phyloP scores from a whole-genome alignment of 1,140 invertebrate genomes.

The Mycetomoellerius zeteki region DNA sequence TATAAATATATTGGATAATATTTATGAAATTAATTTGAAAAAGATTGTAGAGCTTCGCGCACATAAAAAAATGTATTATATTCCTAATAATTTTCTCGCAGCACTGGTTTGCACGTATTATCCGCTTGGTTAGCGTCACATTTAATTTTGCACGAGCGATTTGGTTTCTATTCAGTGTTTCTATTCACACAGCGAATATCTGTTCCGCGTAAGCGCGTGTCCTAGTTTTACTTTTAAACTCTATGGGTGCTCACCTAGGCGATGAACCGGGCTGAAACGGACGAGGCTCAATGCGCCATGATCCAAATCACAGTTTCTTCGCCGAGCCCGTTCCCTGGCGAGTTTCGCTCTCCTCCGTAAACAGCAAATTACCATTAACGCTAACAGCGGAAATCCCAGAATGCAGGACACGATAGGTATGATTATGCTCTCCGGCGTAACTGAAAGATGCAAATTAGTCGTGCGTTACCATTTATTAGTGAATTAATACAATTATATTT shows the following conservation, averaged over 20 bases:
- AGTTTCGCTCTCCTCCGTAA: conserved; percentile 93
- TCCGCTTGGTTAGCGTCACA: neutral
- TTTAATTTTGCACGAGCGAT: conserved; percentile 43
- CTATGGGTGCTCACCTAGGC: conserved; percentile 87
- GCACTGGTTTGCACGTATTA: neutral
- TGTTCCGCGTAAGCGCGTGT: conserved; percentile 16
- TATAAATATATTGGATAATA: neutral
- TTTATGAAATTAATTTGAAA: neutral
- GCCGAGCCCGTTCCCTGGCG: conserved; percentile 92
- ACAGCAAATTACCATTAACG: conserved; percentile 95
- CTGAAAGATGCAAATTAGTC: conserved; percentile 88
- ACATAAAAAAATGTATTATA: neutral
- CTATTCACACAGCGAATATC: conserved; percentile 46
- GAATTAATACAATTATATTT: neutral
- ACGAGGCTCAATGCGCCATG: conserved; percentile 93
- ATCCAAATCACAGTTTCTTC: conserved; percentile 92
- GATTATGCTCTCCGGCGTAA: conserved; percentile 95
- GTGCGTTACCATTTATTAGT: neutral
- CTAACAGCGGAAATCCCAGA: conserved; percentile 94
- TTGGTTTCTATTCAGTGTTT: conserved; percentile 34
- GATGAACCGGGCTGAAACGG: conserved; percentile 91
- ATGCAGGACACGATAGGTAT: conserved; percentile 96
- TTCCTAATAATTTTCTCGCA: neutral
- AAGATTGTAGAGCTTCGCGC: neutral
- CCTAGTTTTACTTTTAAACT: conserved; percentile 59